These are phyloP conservation scores for Archips crataeganus DNA, from an alignment of 2,888 invertebrate species.

Conservation along the genomic window DNA sequence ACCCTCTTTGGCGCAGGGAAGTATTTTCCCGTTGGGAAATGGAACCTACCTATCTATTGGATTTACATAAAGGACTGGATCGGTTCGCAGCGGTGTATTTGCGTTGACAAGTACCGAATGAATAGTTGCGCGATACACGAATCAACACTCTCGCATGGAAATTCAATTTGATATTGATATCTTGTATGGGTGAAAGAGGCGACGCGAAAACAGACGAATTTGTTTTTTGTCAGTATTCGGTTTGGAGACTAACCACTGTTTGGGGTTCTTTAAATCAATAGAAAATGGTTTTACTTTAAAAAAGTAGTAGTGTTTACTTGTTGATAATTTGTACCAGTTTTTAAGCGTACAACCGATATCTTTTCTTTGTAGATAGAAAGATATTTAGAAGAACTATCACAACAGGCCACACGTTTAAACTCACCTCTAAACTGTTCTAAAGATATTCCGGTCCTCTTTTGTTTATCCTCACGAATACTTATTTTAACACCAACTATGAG, in stretches of 20 bases:
- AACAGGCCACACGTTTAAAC: neutral
- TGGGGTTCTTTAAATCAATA: too few species aligned
- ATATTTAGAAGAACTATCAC: too few species aligned
- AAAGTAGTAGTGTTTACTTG: too few species aligned
- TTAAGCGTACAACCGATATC: too few species aligned
- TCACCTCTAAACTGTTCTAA: too few species aligned
- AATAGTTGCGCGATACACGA: constrained; percentile 40
- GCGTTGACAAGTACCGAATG: constrained; percentile 40
- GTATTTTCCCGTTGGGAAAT: constrained; percentile 38
- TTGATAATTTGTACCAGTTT: too few species aligned
- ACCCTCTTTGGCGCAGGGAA: constrained; percentile 33
- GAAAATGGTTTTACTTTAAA: too few species aligned
- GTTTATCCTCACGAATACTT: neutral
- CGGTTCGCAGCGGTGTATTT: constrained; percentile 31
- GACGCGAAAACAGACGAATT: neutral
- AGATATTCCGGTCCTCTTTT: too few species aligned
- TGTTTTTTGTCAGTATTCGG: neutral
- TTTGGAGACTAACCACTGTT: neutral
- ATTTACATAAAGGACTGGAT: constrained; percentile 38
- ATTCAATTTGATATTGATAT: constrained; percentile 33
- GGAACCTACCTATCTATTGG: constrained; percentile 38
- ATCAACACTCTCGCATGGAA: constrained; percentile 36
- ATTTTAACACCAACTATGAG: neutral
- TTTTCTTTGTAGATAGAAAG: too few species aligned
- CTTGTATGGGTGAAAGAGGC: constrained; percentile 3